These are phyloP conservation scores for Brachyhypopomus gauderio DNA, from an alignment of 2,113 vertebrate species.

Conservation along the genomic window DNA sequence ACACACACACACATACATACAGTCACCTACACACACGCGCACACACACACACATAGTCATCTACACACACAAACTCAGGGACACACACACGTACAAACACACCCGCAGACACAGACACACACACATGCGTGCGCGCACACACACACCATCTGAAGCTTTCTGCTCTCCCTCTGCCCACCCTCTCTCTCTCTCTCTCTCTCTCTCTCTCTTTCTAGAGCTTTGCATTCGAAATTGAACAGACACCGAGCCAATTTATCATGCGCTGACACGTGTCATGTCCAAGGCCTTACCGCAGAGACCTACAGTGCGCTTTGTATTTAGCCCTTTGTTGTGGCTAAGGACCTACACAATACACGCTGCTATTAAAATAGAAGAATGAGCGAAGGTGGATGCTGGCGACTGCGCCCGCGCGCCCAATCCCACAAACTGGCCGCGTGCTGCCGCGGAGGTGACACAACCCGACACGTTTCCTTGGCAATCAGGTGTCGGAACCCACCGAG, in stretches of 20 bases:
- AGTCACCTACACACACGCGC: slow-evolving; percentile 54
- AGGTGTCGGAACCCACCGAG: slow-evolving; percentile 68
- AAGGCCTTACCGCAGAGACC: slow-evolving; percentile 93
- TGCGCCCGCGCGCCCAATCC: slow-evolving; percentile 70
- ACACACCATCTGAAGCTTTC: slow-evolving; percentile 89
- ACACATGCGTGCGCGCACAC: slow-evolving; percentile 88
- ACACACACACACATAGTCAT: slow-evolving; percentile 82
- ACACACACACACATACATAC: slow-evolving; percentile 82
- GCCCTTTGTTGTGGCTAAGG: slow-evolving; percentile 90
- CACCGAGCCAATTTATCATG: slow-evolving; percentile 99
- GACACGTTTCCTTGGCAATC: slow-evolving; percentile 77
- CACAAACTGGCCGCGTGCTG: slow-evolving; percentile 66
- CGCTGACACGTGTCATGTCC: slow-evolving; percentile 99
- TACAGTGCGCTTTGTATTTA: slow-evolving; percentile 90
- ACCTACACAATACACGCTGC: slow-evolving; percentile 81
- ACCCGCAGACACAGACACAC: slow-evolving; percentile 79
- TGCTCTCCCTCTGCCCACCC: slow-evolving; percentile 79
- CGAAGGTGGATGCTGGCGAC: slow-evolving; percentile 66
- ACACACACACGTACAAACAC: slow-evolving; percentile 89
- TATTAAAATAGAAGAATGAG: slow-evolving; percentile 74
- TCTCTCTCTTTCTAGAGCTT: slow-evolving; percentile 90
- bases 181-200: slow-evolving; percentile 37
- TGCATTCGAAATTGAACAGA: slow-evolving; percentile 99
- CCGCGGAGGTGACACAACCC: slow-evolving; percentile 73
- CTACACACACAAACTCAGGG: slow-evolving; percentile 76